A percentile compares a stretch with the other conserved stretches of the same genome.
Conservation (phyloP, 2,888 invertebrate genomes). For the Morpho helenor region DNA sequence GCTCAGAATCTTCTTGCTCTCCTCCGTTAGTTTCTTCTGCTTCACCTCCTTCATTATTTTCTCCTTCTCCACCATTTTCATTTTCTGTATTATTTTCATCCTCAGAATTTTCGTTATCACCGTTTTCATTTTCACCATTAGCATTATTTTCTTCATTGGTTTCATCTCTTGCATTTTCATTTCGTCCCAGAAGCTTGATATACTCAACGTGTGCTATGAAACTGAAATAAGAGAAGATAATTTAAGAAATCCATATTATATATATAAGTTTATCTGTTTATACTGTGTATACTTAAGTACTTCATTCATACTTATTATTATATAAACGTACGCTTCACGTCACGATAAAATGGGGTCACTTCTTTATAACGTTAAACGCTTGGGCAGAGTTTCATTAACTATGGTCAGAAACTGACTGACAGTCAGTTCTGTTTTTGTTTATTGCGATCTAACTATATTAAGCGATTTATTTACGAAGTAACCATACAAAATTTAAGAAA, state of each 20-base stretch:
- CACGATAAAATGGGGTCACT: too few relatives aligned
- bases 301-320: too few relatives aligned
- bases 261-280: too few relatives aligned
- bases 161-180: conserved; percentile 21
- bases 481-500: too few relatives aligned
- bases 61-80: conserved; percentile 8
- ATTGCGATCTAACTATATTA: too few relatives aligned
- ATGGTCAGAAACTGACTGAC: too few relatives aligned
- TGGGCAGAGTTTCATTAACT: too few relatives aligned
- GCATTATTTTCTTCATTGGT: conserved; percentile 2
- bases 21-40: conserved; percentile 5
- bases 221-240: conserved; percentile 24
- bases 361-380: too few relatives aligned
- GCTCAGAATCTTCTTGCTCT: conserved; percentile 1
- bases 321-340: too few relatives aligned
- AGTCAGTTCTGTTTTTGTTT: too few relatives aligned
- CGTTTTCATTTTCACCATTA: conserved; percentile 14
- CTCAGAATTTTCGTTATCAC: conserved; percentile 9
- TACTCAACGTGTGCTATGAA: conserved; percentile 33
- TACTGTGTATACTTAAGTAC: too few relatives aligned
- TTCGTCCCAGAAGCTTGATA: conserved; percentile 16
- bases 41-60: conserved; percentile 5
- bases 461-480: too few relatives aligned
- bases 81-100: conserved; percentile 5
- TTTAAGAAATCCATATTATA: not conserved